Evolutionary conservation across 1,140 invertebrate species (phyloP), one percentile per base, ranked within the genome.

Genomic region (Pogonognathellus flavescens): DNA sequence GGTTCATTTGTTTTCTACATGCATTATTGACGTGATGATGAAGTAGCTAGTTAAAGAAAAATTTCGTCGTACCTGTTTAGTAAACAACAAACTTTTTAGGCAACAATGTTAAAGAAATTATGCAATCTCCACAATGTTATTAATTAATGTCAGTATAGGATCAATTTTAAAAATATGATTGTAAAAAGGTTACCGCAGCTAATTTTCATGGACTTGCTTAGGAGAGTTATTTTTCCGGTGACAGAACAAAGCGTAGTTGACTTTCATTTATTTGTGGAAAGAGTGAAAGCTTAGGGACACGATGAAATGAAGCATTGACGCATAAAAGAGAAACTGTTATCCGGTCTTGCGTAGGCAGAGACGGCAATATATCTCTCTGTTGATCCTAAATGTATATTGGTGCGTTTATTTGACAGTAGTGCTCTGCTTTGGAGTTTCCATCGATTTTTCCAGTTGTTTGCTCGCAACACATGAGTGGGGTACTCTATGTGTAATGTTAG

Each of bases 371-470:
- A 62, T 22, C 25, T 62, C 60, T 22, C 25, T 62, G 20, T 22
- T 62, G 18, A 7, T 62, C 25, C 60, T 20, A n/a, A n/a, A 62
- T 62, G 60, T 62, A 62, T 49, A 72, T 72, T 72, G n/a, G 16
- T 72, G 22, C 25, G 66, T 72, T 72, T 31, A 72, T 76, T 76
- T 76, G 31, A 18, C 49, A 76, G 31, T 49, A 76, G 70, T 76
- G 70, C n/a, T 76, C 14, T 49, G 70, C 70, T 76, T 76, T 76
- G 13, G 14, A 76, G 31, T 76, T 49, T n/a, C 49, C 70, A 76
- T 76, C 70, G 70, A 76, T 76, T 76, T 76, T 76, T 76, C 70
- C n/a, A 76, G 14, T 50, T 50, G 70, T 76, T 76, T 72, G 16
- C 16, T 76, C 16, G 49, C 31, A 66, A 66, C 59, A 66, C 62